Percentiles rank a stretch among this genome's conserved stretches.
Evolutionary conservation across 2,113 vertebrate genomes (phyloP).

Genomic region (Empidonax traillii): DNA sequence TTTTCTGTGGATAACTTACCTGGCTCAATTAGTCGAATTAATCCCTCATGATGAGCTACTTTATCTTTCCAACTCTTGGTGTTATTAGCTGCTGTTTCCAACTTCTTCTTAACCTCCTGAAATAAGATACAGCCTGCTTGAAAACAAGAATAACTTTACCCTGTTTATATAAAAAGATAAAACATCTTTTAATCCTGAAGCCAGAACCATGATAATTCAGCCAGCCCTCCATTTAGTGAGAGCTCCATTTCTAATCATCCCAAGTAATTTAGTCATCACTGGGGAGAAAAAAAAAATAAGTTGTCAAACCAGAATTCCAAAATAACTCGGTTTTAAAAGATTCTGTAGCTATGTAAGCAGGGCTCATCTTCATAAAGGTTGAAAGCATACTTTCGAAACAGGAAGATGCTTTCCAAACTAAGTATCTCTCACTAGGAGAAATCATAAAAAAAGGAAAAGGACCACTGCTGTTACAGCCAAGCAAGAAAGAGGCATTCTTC

Average conservation of each 20-base stretch:
- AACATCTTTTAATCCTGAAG: neutral
- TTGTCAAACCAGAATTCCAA: neutral
- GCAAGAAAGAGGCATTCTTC: neutral
- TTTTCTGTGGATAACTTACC: conserved; percentile 70
- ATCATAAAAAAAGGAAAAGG: neutral
- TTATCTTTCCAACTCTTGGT: conserved; percentile 97
- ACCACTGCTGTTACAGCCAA: neutral
- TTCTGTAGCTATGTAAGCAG: neutral
- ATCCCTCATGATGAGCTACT: conserved; percentile 92
- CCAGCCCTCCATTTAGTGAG: neutral
- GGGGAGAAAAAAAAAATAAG: neutral
- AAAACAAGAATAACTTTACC: neutral
- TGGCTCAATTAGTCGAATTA: conserved; percentile 92
- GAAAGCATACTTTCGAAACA: neutral
- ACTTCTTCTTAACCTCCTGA: conserved; percentile 90
- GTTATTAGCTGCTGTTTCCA: conserved; percentile 87
- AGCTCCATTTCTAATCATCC: neutral
- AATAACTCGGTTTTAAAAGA: neutral
- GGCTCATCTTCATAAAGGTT: neutral
- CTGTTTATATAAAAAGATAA: neutral
- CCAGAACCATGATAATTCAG: neutral
- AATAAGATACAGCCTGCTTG: neutral
- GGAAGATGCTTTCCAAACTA: neutral
- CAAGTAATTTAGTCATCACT: neutral
- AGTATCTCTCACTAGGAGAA: neutral